Evolutionary conservation across 2,888 invertebrate genomes (phyloP).

Genomic region (Sinelater perroti): DNA sequence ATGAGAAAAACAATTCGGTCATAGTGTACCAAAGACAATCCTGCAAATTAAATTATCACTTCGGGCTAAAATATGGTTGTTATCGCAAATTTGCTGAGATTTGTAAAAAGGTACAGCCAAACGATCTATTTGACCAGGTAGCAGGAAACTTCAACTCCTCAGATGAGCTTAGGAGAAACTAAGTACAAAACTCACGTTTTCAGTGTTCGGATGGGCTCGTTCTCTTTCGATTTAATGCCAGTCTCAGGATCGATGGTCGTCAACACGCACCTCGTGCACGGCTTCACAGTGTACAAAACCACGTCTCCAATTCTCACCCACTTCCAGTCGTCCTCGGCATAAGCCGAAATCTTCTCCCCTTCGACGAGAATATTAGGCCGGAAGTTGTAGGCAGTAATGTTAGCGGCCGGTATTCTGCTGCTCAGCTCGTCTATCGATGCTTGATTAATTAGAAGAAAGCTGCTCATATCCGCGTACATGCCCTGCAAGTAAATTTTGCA

Average conservation of each 20-base stretch:
- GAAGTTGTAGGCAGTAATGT: constrained; percentile 62
- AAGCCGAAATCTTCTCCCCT: constrained; percentile 57
- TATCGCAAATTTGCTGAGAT: too few species aligned
- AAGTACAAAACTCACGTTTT: constrained; percentile 63
- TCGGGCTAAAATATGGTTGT: too few species aligned
- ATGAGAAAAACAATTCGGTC: too few species aligned
- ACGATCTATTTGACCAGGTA: too few species aligned
- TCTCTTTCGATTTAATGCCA: constrained; percentile 57
- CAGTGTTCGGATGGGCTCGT: constrained; percentile 65
- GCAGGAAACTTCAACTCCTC: too few species aligned
- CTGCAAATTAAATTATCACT: too few species aligned
- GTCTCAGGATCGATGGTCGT: constrained; percentile 62
- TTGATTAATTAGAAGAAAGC: constrained; percentile 64
- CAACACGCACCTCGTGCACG: constrained; percentile 64
- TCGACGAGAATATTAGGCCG: constrained; percentile 67
- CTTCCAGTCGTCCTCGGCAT: constrained; percentile 66
- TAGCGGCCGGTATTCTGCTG: constrained; percentile 54
- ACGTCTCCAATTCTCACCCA: constrained; percentile 66
- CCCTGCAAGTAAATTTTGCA: too few species aligned
- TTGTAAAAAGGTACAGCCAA: too few species aligned
- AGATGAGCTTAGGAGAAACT: too few species aligned
- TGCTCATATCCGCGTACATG: constrained; percentile 64
- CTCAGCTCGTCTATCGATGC: constrained; percentile 65
- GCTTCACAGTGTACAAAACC: constrained; percentile 64
- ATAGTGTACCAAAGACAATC: too few species aligned